These are phyloP conservation scores for Dicaeum eximium DNA, from an alignment of 2,113 vertebrate species.

Conservation along the genomic window DNA sequence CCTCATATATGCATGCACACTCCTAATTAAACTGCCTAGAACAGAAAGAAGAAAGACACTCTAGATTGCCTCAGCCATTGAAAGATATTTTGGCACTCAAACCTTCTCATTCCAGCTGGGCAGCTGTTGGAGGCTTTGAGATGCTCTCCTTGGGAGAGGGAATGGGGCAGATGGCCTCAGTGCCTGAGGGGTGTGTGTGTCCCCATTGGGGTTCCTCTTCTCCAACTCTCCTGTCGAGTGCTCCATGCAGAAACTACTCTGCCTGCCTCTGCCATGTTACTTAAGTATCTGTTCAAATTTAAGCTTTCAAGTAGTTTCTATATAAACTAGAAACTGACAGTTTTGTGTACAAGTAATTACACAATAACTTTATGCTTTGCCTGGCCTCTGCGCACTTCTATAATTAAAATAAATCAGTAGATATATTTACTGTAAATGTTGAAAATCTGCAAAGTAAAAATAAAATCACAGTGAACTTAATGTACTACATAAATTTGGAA, in stretches of 20 bases:
- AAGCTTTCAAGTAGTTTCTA: not conserved
- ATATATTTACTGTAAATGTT: not conserved
- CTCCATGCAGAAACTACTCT: not conserved
- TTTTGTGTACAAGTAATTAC: not conserved
- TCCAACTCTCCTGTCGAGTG: accelerated
- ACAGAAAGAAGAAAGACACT: not conserved
- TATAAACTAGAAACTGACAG: not conserved
- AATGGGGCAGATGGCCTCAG: not conserved
- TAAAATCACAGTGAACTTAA: not conserved
- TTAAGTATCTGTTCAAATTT: not conserved
- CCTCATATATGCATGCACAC: not conserved
- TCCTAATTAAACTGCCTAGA: not conserved
- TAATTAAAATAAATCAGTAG: not conserved
- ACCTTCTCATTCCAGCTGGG: not conserved
- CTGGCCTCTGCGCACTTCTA: not conserved
- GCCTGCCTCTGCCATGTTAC: accelerated
- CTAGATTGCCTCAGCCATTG: not conserved
- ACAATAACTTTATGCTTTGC: not conserved
- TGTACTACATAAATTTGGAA: not conserved
- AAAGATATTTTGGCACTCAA: not conserved
- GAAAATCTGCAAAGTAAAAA: not conserved
- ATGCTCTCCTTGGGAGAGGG: not conserved
- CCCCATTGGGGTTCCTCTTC: not conserved
- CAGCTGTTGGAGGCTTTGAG: not conserved
- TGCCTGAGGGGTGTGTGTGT: too few relatives aligned